Percentiles rank a stretch among this genome's conserved stretches.
Conservation (phyloP, 2,113 vertebrate species). For the Sterrhoptilus dennistouni region DNA sequence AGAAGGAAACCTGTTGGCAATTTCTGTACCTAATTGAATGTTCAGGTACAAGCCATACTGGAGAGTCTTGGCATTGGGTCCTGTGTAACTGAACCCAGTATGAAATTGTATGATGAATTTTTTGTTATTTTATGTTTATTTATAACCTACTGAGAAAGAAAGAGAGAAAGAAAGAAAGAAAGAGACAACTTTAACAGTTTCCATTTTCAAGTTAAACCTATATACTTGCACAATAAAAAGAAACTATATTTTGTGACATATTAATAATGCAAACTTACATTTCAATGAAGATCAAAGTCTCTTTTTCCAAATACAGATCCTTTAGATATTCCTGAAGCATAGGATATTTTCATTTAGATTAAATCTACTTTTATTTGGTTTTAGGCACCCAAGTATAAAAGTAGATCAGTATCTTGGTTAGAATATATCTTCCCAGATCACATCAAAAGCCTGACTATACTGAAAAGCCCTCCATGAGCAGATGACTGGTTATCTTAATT, state of each 20-base stretch:
- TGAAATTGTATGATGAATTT: background rate
- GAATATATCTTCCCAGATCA: background rate
- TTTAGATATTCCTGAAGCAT: background rate
- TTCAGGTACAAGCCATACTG: background rate
- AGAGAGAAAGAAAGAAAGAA: no score
- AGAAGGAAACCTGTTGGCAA: background rate
- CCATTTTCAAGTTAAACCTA: background rate
- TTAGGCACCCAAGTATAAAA: background rate
- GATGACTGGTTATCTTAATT: background rate
- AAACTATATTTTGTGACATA: background rate
- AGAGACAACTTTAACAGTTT: background rate
- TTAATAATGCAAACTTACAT: background rate
- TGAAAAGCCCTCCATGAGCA: background rate
- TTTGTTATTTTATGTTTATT: background rate
- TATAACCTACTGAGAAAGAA: background rate
- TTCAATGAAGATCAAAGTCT: background rate
- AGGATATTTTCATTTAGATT: background rate
- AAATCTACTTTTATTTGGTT: background rate
- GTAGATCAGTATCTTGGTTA: background rate
- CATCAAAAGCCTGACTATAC: background rate
- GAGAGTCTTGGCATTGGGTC: background rate
- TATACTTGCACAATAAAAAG: background rate
- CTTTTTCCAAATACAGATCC: background rate
- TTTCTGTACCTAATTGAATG: background rate
- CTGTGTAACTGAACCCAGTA: background rate